phyloP scores from a whole-genome alignment of 2,797 vertebrate species.

The Austrolebias charrua region DNA sequence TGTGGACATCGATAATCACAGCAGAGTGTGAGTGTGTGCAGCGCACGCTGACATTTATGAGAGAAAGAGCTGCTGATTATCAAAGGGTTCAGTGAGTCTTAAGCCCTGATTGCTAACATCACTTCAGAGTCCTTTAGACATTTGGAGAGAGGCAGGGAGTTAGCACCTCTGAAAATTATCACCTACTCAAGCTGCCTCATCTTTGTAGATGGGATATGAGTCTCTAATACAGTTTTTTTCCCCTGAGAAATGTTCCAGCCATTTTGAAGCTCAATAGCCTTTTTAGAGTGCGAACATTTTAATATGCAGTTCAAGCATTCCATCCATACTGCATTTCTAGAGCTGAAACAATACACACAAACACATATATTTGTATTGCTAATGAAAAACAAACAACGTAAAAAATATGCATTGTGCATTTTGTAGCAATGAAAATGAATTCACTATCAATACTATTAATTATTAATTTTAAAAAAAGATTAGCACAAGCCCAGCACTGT shows the following conservation, averaged over 20 bases:
- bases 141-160: conserved; percentile 54
- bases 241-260: conserved; percentile 29
- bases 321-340: too few species aligned
- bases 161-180: conserved; percentile 60
- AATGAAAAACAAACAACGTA: too few species aligned
- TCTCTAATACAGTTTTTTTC: conserved; percentile 24
- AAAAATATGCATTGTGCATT: too few species aligned
- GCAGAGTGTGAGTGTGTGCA: conserved; percentile 21
- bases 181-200: conserved; percentile 46
- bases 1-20: conserved; percentile 49
- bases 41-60: conserved; percentile 61
- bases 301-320: too few species aligned
- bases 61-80: conserved; percentile 61
- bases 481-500: too few species aligned
- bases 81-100: conserved; percentile 62
- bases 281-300: too few species aligned
- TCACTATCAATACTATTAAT: too few species aligned
- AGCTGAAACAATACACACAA: too few species aligned
- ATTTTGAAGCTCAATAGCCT: conserved; percentile 6
- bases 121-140: conserved; percentile 66
- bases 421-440: too few species aligned
- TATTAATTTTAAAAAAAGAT: too few species aligned
- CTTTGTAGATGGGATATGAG: conserved; percentile 29
- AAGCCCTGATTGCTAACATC: conserved; percentile 71
- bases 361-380: too few species aligned